Conservation (phyloP, 2,888 invertebrate genomes). For the Aphodius sticticus region DNA sequence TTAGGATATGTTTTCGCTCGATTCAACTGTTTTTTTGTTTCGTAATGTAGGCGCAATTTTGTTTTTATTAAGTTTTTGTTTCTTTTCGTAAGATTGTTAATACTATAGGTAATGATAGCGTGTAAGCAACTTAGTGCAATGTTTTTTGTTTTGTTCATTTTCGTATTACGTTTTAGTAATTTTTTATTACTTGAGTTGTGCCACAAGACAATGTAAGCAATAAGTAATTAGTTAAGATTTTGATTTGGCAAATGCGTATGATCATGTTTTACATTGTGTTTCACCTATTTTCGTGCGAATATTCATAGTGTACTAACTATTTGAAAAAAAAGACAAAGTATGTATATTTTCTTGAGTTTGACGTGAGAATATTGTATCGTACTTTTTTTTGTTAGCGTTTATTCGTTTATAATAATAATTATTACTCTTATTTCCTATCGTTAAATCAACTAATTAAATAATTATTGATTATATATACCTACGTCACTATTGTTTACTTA, state of each 20-base stretch:
- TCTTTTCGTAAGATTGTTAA: neutral
- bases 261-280: neutral
- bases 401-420: neutral
- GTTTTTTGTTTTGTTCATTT: constrained; percentile 13
- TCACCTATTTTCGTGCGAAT: neutral
- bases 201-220: neutral
- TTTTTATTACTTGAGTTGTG: neutral
- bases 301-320: neutral
- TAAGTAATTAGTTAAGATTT: constrained; percentile 4
- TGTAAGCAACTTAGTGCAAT: constrained; percentile 24
- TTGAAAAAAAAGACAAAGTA: neutral
- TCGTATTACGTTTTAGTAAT: constrained; percentile 35
- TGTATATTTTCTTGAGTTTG: neutral
- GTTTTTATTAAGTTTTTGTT: neutral
- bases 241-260: neutral
- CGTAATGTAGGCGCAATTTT: constrained; percentile 9
- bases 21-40: constrained; percentile 20
- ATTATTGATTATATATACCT: constrained; percentile 4
- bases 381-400: neutral
- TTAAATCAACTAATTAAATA: neutral
- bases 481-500: constrained; percentile 34
- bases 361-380: neutral
- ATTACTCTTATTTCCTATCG: neutral
- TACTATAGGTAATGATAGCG: neutral
- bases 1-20: neutral